Evolutionary conservation across 2,888 invertebrate species (phyloP), one percentile per base, ranked within the genome.

Genomic region (Chesias legatella): DNA sequence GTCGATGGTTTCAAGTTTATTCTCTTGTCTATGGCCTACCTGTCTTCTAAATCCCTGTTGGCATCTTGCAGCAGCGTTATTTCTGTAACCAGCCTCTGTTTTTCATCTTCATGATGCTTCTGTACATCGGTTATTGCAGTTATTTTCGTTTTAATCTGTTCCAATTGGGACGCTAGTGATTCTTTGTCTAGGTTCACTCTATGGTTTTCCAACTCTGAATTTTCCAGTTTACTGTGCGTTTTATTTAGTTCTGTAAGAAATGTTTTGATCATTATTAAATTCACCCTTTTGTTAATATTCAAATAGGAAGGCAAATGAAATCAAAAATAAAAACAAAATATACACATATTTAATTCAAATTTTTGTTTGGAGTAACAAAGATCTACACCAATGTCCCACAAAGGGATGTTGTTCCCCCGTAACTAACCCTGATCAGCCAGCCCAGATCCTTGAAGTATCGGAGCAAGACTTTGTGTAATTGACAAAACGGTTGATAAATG

Each of bases 21-120:
- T n/a, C n/a, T n/a, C n/a, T n/a, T n/a, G n/a, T n/a, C n/a, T 40
- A 13, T 25, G 36, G 51, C 67, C 50, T 59, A 85, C 85, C 66
- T 73, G 1, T 76, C 70, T 48, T 83, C 79, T 30, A 83, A 62
- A 1, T 79, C 73, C 8, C 52, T 63, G 46, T 78, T 80, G 36
- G 49, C 60, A 17, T 64, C 63, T 31, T 58, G 76, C 29, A 81
- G 43, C 9, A 60, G 21, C 13, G 45, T 43, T 7, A 73, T 37
- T 49, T 80, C 75, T 1, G 53, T 53, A 25, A 77, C 66, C 33
- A 81, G 43, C 4, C 56, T 58, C 31, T 63, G 56, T 42, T 63
- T 73, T 1, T 61, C 51, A 7, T 72, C 70, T 34, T 63, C 73
- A 24, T 71, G 68, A 26, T 63, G 70, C 1, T 47, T 37, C 45